These are phyloP conservation scores for Platyscapa corneri DNA, from an alignment of 1,140 invertebrate genomes.

Conservation along the genomic window DNA sequence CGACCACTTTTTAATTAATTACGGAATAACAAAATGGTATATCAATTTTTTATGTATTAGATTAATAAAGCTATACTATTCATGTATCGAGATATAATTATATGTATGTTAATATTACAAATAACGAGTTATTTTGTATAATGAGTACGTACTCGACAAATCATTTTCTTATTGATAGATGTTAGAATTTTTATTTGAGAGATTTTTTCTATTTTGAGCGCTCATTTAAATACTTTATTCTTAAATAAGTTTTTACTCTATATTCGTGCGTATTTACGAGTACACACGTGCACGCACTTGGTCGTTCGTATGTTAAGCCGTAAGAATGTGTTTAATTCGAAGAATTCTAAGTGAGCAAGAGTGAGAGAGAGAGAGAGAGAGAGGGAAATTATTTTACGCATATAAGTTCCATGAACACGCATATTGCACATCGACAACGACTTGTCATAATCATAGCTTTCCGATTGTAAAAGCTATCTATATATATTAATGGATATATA, in stretches of 20 bases:
- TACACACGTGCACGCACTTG: slow-evolving; percentile 9
- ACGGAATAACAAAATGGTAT: background rate
- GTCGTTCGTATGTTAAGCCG: no score
- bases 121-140: background rate
- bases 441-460: slow-evolving; percentile 42
- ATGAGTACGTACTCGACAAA: background rate
- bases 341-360: slow-evolving; percentile 52
- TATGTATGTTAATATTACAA: background rate
- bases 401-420: slow-evolving; percentile 51
- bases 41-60: no score
- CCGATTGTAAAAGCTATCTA: slow-evolving; percentile 36
- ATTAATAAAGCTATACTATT: no score
- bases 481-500: background rate
- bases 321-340: slow-evolving; percentile 60
- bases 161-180: background rate
- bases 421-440: slow-evolving; percentile 28
- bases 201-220: background rate
- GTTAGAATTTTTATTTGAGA: background rate
- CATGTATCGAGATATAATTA: no score
- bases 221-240: background rate
- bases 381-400: slow-evolving; percentile 56
- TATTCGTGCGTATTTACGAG: slow-evolving; percentile 8
- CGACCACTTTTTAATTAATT: background rate
- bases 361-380: slow-evolving; percentile 25
- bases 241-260: background rate